phyloP scores from a whole-genome alignment of 1,140 invertebrate genomes.

The Drosophila micromelanica region DNA sequence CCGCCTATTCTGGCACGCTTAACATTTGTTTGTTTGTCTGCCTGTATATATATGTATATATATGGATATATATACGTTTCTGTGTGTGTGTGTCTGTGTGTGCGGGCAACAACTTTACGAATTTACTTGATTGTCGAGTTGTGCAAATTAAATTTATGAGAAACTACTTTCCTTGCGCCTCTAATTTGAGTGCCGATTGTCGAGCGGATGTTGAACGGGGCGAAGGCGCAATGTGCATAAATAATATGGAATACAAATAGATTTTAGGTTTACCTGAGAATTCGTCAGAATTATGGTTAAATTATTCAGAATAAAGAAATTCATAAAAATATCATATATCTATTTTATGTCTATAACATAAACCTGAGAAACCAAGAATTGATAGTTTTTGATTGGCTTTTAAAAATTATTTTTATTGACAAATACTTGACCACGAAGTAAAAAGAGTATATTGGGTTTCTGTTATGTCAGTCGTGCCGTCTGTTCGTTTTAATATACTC shows the following conservation, averaged over 20 bases:
- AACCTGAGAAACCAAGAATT: too few relatives aligned
- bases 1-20: constrained; percentile 34
- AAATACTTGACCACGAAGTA: too few relatives aligned
- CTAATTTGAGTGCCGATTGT: constrained; percentile 64
- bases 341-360: too few relatives aligned
- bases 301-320: too few relatives aligned
- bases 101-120: constrained; percentile 67
- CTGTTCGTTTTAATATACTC: too few relatives aligned
- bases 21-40: constrained; percentile 52
- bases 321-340: too few relatives aligned
- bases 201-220: constrained; percentile 5
- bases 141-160: constrained; percentile 79
- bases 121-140: constrained; percentile 75
- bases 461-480: too few relatives aligned
- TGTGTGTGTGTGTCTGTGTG: constrained; percentile 41
- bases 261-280: too few relatives aligned
- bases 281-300: too few relatives aligned
- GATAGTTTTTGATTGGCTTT: too few relatives aligned
- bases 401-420: too few relatives aligned
- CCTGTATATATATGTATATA: constrained; percentile 9
- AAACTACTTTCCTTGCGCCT: constrained; percentile 72
- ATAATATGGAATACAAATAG: constrained; percentile 21
- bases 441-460: too few relatives aligned
- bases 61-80: constrained; percentile 19
- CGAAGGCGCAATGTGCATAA: constrained; percentile 46